Conservation (phyloP, 2,888 invertebrate genomes). For the Lacanobia oleracea region DNA sequence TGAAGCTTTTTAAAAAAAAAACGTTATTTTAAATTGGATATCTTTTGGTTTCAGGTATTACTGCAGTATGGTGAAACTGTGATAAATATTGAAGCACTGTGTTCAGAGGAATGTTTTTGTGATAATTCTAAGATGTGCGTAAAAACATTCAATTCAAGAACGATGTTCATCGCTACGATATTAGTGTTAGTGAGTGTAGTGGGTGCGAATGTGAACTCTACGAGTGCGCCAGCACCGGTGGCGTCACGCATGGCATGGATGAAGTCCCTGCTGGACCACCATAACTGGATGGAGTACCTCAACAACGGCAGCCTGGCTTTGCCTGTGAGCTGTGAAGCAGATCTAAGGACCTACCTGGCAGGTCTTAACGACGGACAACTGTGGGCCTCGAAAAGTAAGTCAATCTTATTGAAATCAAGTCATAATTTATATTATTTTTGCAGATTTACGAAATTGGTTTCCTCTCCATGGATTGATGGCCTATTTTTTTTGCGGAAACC, state of each 20-base stretch:
- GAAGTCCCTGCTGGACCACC: conserved; percentile 92
- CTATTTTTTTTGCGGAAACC: background rate
- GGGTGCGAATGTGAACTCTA: conserved; percentile 82
- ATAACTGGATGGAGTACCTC: conserved; percentile 88
- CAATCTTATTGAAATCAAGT: background rate
- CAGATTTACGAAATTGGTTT: background rate
- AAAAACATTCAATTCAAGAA: conserved; percentile 66
- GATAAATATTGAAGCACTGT: conserved; percentile 35
- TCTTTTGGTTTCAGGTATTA: conserved; percentile 69
- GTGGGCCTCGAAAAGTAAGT: conserved; percentile 96
- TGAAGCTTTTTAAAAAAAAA: conserved; percentile 13
- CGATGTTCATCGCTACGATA: conserved; percentile 78
- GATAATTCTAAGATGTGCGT: conserved; percentile 59
- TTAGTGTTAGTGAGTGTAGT: conserved; percentile 86
- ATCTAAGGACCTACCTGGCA: conserved; percentile 89
- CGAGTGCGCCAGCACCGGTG: conserved; percentile 52
- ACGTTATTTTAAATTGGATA: conserved; percentile 44
- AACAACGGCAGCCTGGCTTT: conserved; percentile 85
- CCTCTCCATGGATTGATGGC: no score
- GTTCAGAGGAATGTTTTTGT: conserved; percentile 45
- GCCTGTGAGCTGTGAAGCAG: conserved; percentile 86
- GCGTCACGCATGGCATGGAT: conserved; percentile 92
- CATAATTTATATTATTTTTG: background rate
- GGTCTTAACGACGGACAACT: conserved; percentile 92
- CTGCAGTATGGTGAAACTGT: conserved; percentile 61